Evolutionary conservation across 2,888 invertebrate genomes (phyloP).

Genomic region (Lissocephala sabroskyi): DNA sequence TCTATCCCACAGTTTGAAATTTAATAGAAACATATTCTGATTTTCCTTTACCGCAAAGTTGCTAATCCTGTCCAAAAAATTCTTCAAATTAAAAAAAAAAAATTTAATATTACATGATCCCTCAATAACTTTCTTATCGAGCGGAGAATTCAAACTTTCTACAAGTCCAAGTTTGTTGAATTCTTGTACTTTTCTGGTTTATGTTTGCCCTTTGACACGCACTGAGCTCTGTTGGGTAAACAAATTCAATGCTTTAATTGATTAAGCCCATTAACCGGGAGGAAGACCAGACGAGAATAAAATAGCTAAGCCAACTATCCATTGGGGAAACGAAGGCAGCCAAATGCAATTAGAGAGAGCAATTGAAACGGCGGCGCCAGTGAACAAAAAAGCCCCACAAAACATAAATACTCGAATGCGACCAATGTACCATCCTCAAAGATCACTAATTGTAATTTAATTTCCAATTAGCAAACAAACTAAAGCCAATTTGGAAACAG

Average conservation of each 20-base stretch:
- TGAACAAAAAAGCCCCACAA: not conserved
- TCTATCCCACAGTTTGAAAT: no score
- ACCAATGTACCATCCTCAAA: conserved; percentile 53
- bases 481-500: conserved; percentile 57
- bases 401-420: conserved; percentile 55
- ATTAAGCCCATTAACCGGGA: conserved; percentile 37
- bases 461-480: conserved; percentile 71
- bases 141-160: no score
- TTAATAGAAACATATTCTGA: no score
- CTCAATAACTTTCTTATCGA: no score
- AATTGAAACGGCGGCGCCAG: not conserved
- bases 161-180: not conserved
- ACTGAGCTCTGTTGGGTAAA: no score
- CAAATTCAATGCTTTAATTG: conserved; percentile 29
- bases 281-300: conserved; percentile 9
- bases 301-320: conserved; percentile 10
- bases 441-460: conserved; percentile 71
- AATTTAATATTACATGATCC: no score
- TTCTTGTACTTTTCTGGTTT: no score
- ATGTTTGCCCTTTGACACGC: no score
- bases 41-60: no score
- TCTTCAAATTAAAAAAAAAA: no score
- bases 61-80: no score
- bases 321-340: not conserved
- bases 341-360: conserved; percentile 11